Evolutionary conservation across 2,888 invertebrate genomes (phyloP), one percentile per base, ranked within the genome.

Genomic region (Ormyrus rosae): DNA sequence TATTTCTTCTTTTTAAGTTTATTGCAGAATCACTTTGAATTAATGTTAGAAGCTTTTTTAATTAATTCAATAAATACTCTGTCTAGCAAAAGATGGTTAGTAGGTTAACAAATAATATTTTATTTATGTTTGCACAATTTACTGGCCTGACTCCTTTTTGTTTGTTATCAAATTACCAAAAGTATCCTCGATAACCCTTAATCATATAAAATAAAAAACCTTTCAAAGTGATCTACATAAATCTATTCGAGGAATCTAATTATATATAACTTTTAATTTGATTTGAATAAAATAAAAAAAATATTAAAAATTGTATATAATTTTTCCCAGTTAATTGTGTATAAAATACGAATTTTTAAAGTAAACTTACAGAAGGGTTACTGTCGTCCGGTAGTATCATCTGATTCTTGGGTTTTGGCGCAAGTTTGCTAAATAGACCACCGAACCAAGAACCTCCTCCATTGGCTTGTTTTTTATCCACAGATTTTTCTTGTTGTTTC

Each of bases 341-440:
- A 19, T 45, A 1, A 8, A 45, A 51, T 19, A 19, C 45, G 11
- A 6, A 8, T 56, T 5, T 9, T n/a, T 2, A 8, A 2, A 4
- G 19, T 19, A 63, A 73, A 92, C 94, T 94, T 92, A 97, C 96
- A 83, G 96, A 92, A 83, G 97, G 97, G 92, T 98, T 96, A 91
- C 95, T 97, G 91, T 98, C 98, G 91, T 98, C 98, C 0, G 98
- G 98, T 85, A 98, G 92, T 88, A 96, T 97, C 97, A 98, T 98
- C 93, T 98, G 97, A 93, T 97, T 98, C 91, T 96, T 97, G 64
- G 96, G 95, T 85, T 96, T 95, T 74, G 96, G 93, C 34, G 96
- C 93, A 80, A 97, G 92, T 91, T 96, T 96, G 90, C 94, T 96
- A 92, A 96, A 96, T 86, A 97, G 93, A 71, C 97, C 96, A 82